A percentile compares a stretch with the other conserved stretches of the same genome.
Evolutionary conservation across 1,140 invertebrate species (phyloP).

Genomic region (Lucilia cuprina): DNA sequence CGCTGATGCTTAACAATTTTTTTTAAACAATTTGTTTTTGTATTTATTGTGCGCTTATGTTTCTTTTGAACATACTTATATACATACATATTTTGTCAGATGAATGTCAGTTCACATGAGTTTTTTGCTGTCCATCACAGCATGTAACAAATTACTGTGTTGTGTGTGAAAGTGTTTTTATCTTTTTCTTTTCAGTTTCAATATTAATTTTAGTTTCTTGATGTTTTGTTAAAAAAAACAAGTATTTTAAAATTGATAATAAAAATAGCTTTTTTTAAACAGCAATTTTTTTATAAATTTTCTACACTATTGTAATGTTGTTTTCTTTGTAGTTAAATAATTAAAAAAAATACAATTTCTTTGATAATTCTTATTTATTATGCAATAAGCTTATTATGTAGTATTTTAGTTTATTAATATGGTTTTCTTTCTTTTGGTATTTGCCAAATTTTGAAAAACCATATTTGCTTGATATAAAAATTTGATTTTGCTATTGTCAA

Average conservation of each 20-base stretch:
- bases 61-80: no score
- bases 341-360: no score
- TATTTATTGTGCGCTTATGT: no score
- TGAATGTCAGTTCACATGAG: conserved; percentile 10
- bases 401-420: neutral
- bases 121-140: conserved; percentile 3
- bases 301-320: no score
- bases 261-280: neutral
- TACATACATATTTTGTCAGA: neutral
- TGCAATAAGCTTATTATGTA: neutral
- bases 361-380: neutral
- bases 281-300: no score
- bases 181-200: neutral
- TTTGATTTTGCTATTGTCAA: no score
- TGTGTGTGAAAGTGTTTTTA: neutral
- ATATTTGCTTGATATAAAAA: no score
- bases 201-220: neutral
- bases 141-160: neutral
- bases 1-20: neutral
- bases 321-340: no score
- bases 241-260: neutral
- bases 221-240: neutral
- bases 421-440: neutral
- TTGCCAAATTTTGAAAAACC: neutral
- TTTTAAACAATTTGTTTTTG: neutral